A percentile compares a stretch with the other conserved stretches of the same genome.
Evolutionary conservation across 2,113 vertebrate species (phyloP).

Genomic region (Tetraodon nigroviridis): DNA sequence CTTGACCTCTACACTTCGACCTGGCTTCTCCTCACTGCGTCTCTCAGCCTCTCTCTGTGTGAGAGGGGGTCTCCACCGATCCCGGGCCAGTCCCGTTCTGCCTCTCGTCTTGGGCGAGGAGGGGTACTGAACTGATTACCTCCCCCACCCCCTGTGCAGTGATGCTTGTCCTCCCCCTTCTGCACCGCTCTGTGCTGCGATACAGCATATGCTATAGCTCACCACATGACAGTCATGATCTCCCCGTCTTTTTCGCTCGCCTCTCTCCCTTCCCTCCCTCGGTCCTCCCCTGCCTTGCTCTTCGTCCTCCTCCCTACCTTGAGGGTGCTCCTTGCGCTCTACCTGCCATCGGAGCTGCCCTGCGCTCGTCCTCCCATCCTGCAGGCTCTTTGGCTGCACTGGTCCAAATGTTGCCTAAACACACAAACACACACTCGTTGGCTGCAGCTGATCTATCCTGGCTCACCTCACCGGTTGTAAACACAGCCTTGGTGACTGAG

Average conservation of each 20-base stretch:
- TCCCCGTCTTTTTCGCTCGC: slow-evolving; percentile 32
- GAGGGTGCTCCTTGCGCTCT: slow-evolving; percentile 54
- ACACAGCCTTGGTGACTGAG: slow-evolving; percentile 34
- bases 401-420: slow-evolving; percentile 51
- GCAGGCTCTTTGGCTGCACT: slow-evolving; percentile 51
- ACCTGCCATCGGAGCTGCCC: slow-evolving; percentile 51
- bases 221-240: slow-evolving; percentile 67
- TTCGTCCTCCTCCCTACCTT: slow-evolving; percentile 56
- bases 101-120: slow-evolving; percentile 41
- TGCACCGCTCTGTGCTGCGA: slow-evolving; percentile 65
- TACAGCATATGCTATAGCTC: slow-evolving; percentile 71
- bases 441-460: slow-evolving; percentile 54
- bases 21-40: slow-evolving; percentile 25
- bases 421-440: slow-evolving; percentile 32
- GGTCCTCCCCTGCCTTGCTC: slow-evolving; percentile 22
- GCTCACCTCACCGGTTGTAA: slow-evolving; percentile 52
- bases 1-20: slow-evolving; percentile 60
- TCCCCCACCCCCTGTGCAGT: slow-evolving; percentile 50
- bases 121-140: slow-evolving; percentile 61
- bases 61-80: slow-evolving; percentile 29
- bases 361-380: slow-evolving; percentile 63
- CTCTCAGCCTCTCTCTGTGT: slow-evolving; percentile 17
- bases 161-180: slow-evolving; percentile 67
- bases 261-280: slow-evolving; percentile 19
- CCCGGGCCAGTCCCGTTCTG: slow-evolving; percentile 48